Conservation (phyloP, 2,113 vertebrate genomes). For the Dasyornis broadbenti region DNA sequence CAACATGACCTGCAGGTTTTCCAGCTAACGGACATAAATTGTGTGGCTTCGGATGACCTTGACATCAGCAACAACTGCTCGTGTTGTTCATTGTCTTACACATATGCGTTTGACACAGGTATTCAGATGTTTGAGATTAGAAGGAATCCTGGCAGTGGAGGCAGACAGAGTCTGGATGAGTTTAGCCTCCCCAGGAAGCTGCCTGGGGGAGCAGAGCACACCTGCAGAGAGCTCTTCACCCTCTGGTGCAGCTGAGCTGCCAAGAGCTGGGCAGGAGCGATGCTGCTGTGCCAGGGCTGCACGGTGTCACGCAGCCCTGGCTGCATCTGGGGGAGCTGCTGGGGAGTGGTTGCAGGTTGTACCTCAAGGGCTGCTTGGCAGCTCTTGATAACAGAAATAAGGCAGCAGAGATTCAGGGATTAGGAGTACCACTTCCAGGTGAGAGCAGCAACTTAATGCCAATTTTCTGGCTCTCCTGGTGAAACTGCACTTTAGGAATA, state of each 20-base stretch:
- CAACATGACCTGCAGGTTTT: background rate
- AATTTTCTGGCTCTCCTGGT: background rate
- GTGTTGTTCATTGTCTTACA: background rate
- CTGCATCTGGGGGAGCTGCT: background rate
- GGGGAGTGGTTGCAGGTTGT: background rate
- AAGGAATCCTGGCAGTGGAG: background rate
- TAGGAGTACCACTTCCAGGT: background rate
- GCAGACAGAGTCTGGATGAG: background rate
- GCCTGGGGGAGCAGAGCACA: background rate
- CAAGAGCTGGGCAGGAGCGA: background rate
- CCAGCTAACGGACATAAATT: fast-evolving
- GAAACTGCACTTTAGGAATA: background rate
- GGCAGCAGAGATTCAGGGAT: background rate
- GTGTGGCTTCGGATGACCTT: background rate
- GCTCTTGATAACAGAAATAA: background rate
- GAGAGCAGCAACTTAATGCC: background rate
- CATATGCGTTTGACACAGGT: background rate
- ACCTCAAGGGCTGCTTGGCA: background rate
- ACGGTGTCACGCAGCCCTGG: background rate
- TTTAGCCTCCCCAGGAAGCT: background rate
- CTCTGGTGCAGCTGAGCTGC: background rate
- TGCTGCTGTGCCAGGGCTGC: background rate
- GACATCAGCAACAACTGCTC: background rate
- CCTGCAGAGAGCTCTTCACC: background rate
- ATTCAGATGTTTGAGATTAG: background rate